Conservation (phyloP, 92 coral and sea anemone species). For the Siderastrea radians region DNA sequence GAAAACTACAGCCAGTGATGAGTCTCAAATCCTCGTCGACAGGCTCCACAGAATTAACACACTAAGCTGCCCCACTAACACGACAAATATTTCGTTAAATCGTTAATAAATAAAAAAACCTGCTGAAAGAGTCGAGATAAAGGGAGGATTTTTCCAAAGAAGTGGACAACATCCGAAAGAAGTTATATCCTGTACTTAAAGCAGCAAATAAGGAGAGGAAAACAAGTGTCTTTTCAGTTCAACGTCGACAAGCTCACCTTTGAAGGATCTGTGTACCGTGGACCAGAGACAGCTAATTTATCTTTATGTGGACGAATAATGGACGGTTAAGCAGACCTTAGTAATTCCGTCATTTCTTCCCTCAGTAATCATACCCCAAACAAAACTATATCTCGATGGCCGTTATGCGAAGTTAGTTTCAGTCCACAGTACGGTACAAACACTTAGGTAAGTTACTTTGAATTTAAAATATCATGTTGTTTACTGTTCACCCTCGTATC, state of each 20-base stretch:
- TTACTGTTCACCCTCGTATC: no score
- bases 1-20: neutral
- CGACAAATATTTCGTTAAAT: conserved; percentile 8
- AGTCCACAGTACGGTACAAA: no score
- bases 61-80: neutral
- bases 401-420: neutral
- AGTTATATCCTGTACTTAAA: conserved; percentile 35
- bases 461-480: no score
- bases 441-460: no score
- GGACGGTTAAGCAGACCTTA: neutral
- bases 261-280: conserved; percentile 28
- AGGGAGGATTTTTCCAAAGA: conserved; percentile 43
- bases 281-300: conserved; percentile 37
- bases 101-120: conserved; percentile 12
- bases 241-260: conserved; percentile 48
- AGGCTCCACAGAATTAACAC: neutral
- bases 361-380: neutral
- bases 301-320: conserved; percentile 30
- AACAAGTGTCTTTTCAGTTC: conserved; percentile 7
- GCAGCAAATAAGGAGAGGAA: conserved; percentile 33
- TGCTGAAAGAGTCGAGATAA: conserved; percentile 22
- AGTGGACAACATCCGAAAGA: conserved; percentile 31
- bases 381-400: neutral
- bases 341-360: neutral
- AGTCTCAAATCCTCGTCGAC: neutral